Evolutionary conservation across 2,797 vertebrate genomes (phyloP), one percentile per base, ranked within the genome.

Genomic region (Craterocephalus amniculus): DNA sequence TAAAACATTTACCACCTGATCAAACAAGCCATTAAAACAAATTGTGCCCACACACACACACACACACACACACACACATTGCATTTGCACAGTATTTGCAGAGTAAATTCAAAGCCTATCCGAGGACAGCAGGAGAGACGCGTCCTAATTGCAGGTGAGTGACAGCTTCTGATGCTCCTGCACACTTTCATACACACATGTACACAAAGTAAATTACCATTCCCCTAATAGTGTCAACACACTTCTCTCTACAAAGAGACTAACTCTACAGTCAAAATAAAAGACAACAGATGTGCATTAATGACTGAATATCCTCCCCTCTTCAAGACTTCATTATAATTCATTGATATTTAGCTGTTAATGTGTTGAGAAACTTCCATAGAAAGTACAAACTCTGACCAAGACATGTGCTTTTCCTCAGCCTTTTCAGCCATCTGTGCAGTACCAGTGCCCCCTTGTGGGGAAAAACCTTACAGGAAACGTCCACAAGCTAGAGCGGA

Each of bases 361-460:
- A 74, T 67, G n/a, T 43, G 58, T 40, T 76, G 69, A 49, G 63
- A 77, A 88, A 81, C 79, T 79, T 87, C 77, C 74, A 61, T 62
- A 35, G 75, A 73, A 74, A 64, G 68, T 67, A 38, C 70, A 79
- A 81, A 63, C 76, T 70, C 64, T 60, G 58, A 58, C 65, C 64
- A 52, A 10, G 29, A 14, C 61, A 20, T 49, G 38, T 22, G 22
- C 38, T 38, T 34, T 70, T 6, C 4, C 56, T 40, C 38, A 40
- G 48, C n/a, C 48, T 16, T 26, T 45, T 66, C 18, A 70, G 62
- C 31, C 31, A 67, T 79, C 35, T 58, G 74, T 87, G 89, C 83
- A 14, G 72, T 59, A 49, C 68, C 83, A 89, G 88, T 92, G 90
- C 89, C 92, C 89, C 88, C 93, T 89, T 54, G 87, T 90, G 93